These are phyloP conservation scores for Pegoplata infirma DNA, from an alignment of 2,888 invertebrate species.

Conservation along the genomic window DNA sequence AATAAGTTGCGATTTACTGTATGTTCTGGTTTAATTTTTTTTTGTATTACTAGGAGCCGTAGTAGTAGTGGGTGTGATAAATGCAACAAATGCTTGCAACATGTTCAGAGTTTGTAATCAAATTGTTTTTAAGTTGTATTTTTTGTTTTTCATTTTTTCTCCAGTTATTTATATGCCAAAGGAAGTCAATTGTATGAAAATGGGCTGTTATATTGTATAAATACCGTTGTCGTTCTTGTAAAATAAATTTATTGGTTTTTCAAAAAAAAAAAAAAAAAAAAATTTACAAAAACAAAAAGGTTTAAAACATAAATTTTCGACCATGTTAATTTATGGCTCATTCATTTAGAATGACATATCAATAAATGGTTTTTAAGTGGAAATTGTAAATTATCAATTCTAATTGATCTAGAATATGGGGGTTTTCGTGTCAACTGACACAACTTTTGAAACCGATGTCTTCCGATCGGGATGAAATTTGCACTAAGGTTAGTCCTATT, in stretches of 20 bases:
- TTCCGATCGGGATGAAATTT: no score
- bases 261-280: not conserved
- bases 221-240: slow-evolving; percentile 32
- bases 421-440: no score
- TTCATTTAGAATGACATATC: slow-evolving; percentile 47
- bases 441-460: no score
- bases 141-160: not conserved
- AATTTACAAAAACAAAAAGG: not conserved
- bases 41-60: slow-evolving; percentile 16
- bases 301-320: slow-evolving; percentile 50
- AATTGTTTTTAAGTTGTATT: slow-evolving; percentile 1
- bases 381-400: slow-evolving; percentile 58
- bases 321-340: slow-evolving; percentile 33
- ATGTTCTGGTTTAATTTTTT: slow-evolving; percentile 37
- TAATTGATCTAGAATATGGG: slow-evolving; percentile 60
- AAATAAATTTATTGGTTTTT: no score
- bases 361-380: slow-evolving; percentile 58
- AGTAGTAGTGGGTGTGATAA: slow-evolving; percentile 57
- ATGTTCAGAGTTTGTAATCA: slow-evolving; percentile 36
- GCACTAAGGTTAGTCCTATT: no score
- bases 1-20: no score
- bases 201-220: slow-evolving; percentile 23
- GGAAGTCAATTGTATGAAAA: slow-evolving; percentile 49
- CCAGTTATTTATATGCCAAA: slow-evolving; percentile 34
- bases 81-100: slow-evolving; percentile 53